These are phyloP conservation scores for Liposcelis brunnea DNA, from an alignment of 2,888 invertebrate genomes.

Conservation along the genomic window DNA sequence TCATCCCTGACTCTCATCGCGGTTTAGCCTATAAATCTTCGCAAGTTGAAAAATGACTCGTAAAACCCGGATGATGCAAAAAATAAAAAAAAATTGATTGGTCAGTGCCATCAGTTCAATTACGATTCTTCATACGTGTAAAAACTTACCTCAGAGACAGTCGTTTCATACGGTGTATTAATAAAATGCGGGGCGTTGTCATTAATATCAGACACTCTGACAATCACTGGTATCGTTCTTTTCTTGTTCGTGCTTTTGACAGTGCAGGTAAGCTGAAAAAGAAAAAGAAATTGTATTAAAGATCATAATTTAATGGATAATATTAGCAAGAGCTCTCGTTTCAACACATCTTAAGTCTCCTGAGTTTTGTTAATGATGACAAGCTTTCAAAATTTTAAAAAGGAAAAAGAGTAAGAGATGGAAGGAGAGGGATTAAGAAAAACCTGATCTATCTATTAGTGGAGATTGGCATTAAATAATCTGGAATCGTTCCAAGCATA, in stretches of 20 bases:
- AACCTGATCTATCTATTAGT: too few species aligned
- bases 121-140: slow-evolving; percentile 7
- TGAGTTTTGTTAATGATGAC: too few species aligned
- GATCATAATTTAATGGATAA: slow-evolving; percentile 1
- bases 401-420: too few species aligned
- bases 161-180: slow-evolving; percentile 67
- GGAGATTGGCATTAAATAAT: too few species aligned
- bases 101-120: background rate
- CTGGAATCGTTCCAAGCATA: too few species aligned
- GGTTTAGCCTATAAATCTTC: too few species aligned
- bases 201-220: slow-evolving; percentile 77
- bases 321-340: slow-evolving; percentile 5
- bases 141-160: slow-evolving; percentile 68
- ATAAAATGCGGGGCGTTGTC: slow-evolving; percentile 76
- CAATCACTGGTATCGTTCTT: slow-evolving; percentile 73
- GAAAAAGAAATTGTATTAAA: slow-evolving; percentile 13
- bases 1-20: too few species aligned
- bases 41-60: too few species aligned
- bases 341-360: slow-evolving; percentile 8
- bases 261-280: slow-evolving; percentile 61
- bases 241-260: slow-evolving; percentile 62
- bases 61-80: too few species aligned
- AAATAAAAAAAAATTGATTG: too few species aligned
- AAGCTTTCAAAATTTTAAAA: too few species aligned
- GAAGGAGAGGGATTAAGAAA: too few species aligned